Evolutionary conservation across 2,113 vertebrate species (phyloP).

Genomic region (Gorilla gorilla): DNA sequence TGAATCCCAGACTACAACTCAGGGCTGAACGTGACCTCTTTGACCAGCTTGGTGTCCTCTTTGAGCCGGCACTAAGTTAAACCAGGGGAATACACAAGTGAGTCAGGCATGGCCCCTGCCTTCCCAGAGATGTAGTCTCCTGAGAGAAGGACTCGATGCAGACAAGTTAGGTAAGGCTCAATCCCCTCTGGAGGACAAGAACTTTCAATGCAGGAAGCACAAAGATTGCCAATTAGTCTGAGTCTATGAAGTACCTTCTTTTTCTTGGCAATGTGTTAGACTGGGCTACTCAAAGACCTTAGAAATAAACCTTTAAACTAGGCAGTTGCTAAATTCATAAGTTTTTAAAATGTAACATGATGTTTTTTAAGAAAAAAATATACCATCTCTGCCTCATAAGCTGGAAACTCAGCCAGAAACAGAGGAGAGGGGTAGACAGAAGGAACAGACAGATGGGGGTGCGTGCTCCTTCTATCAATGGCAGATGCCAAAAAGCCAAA

Average conservation of each 20-base stretch:
- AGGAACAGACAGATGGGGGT: background rate
- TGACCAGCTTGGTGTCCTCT: background rate
- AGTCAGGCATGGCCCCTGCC: background rate
- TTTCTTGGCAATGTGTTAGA: slow-evolving; percentile 14
- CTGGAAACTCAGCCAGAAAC: background rate
- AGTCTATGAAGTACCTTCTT: background rate
- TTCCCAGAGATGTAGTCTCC: background rate
- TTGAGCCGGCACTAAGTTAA: background rate
- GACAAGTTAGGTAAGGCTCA: background rate
- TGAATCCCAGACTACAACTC: background rate
- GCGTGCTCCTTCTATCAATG: rapidly evolving
- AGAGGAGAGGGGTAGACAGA: background rate
- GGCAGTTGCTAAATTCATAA: background rate
- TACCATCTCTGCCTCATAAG: background rate
- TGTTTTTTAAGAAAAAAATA: background rate
- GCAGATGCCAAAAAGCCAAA: background rate
- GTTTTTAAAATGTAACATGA: background rate
- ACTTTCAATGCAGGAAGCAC: background rate
- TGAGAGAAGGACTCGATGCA: background rate
- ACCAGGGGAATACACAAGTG: background rate
- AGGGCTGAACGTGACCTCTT: background rate
- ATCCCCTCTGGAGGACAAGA: background rate
- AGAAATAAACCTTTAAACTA: background rate
- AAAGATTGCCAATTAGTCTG: background rate
- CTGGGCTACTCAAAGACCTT: background rate